These are phyloP conservation scores for Pteronura brasiliensis DNA, from an alignment of 2,113 vertebrate species.

Conservation along the genomic window DNA sequence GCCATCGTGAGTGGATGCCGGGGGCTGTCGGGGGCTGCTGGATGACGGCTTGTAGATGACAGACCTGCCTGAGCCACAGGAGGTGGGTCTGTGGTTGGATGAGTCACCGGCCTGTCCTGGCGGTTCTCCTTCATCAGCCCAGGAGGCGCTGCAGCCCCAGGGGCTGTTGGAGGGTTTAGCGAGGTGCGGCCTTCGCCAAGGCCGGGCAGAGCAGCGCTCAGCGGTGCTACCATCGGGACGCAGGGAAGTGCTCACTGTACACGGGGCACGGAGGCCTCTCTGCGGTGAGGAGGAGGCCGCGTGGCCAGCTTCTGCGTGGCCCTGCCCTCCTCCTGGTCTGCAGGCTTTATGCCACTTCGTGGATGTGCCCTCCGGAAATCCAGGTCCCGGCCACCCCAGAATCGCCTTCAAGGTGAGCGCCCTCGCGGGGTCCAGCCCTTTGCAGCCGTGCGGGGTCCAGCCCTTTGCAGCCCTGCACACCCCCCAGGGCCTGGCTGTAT, in stretches of 20 bases:
- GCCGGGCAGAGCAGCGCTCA: rapidly evolving
- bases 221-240: rapidly evolving
- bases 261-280: rapidly evolving
- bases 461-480: neutral
- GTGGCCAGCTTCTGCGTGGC: rapidly evolving
- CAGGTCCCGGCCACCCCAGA: rapidly evolving
- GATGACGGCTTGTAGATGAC: rapidly evolving
- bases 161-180: neutral
- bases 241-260: rapidly evolving
- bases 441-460: neutral
- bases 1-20: neutral
- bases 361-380: neutral
- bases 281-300: neutral
- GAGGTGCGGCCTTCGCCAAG: neutral
- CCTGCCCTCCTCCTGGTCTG: neutral
- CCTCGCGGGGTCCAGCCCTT: rapidly evolving
- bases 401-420: neutral
- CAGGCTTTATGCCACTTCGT: neutral
- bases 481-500: neutral
- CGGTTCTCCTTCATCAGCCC: neutral
- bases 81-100: rapidly evolving
- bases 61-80: too few relatives aligned
- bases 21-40: rapidly evolving
- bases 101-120: rapidly evolving
- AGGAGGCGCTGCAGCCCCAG: neutral